These are phyloP conservation scores for Pseudomyrmex cubaensis DNA, from an alignment of 1,140 invertebrate genomes.

Conservation along the genomic window DNA sequence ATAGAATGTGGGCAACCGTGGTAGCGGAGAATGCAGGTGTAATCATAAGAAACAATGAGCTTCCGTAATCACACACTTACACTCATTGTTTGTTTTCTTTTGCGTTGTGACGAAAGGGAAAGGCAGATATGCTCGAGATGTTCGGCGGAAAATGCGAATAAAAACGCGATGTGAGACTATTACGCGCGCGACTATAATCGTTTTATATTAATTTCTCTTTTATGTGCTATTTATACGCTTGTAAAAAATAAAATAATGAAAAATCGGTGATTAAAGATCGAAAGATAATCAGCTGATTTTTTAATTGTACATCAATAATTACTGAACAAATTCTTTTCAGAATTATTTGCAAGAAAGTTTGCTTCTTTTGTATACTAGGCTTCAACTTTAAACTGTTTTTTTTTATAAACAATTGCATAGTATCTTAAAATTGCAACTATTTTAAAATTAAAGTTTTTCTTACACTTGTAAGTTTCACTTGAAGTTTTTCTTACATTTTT, in stretches of 20 bases:
- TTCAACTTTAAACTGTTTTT: not conserved
- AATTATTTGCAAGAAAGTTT: not conserved
- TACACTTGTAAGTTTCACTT: too few species aligned
- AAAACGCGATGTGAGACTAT: constrained; percentile 56
- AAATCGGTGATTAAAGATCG: not conserved
- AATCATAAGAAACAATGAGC: constrained; percentile 37
- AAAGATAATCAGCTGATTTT: too few species aligned
- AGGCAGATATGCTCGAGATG: constrained; percentile 69
- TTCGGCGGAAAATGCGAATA: constrained; percentile 62
- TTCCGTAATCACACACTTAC: constrained; percentile 61
- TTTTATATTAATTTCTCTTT: constrained; percentile 42
- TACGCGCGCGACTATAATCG: constrained; percentile 31
- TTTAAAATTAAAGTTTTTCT: not conserved
- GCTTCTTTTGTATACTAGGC: not conserved
- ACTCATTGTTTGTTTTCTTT: constrained; percentile 40
- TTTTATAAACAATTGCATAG: constrained; percentile 10
- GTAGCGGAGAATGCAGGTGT: not conserved
- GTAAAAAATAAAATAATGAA: not conserved
- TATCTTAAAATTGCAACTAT: not conserved
- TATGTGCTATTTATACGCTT: not conserved
- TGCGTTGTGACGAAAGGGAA: constrained; percentile 61
- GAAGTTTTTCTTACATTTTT: not conserved
- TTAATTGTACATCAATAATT: too few species aligned
- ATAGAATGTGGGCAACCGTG: not conserved
- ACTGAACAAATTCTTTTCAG: not conserved